phyloP scores from a whole-genome alignment of 1,140 invertebrate species.

The Philopotamus ludificatus region DNA sequence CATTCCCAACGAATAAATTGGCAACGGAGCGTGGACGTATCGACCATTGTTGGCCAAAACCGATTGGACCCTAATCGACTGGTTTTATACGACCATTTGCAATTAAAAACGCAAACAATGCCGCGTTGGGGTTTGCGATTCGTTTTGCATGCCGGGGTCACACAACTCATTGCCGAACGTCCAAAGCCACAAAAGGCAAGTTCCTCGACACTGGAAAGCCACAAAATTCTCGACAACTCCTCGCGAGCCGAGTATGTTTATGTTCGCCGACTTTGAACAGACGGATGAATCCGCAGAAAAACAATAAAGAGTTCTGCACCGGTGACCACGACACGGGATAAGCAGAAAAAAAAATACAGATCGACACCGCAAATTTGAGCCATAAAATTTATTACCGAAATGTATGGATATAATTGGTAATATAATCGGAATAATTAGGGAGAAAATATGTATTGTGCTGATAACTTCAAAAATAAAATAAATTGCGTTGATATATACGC shows the following conservation, averaged over 20 bases:
- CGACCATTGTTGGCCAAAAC: too few species aligned
- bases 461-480: background rate
- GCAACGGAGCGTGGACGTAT: too few species aligned
- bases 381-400: background rate
- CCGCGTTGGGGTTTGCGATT: background rate
- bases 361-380: background rate
- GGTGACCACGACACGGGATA: background rate
- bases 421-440: background rate
- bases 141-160: background rate
- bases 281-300: background rate
- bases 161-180: background rate
- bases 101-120: too few species aligned
- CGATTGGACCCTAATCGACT: too few species aligned
- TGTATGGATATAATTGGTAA: too few species aligned
- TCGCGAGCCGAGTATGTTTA: background rate
- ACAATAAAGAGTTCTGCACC: background rate
- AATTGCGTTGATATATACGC: background rate
- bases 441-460: background rate
- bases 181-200: background rate
- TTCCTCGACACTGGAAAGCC: background rate
- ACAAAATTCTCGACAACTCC: background rate
- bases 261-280: background rate
- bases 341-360: constrained; percentile 5
- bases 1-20: background rate
- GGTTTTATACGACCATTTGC: too few species aligned